These are phyloP conservation scores for Pituophis catenifer DNA, from an alignment of 2,113 vertebrate genomes.

Conservation along the genomic window DNA sequence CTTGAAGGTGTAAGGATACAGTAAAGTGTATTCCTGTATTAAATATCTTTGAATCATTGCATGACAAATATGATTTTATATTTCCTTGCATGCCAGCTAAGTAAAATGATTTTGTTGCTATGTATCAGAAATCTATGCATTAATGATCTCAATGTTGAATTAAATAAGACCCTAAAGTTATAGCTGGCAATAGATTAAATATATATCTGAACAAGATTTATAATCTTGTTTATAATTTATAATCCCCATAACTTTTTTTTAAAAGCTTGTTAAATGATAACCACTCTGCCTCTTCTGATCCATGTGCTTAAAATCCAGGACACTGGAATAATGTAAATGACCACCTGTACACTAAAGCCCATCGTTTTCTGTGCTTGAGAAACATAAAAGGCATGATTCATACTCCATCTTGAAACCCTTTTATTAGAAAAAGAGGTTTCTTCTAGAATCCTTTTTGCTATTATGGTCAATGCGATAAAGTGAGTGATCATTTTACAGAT, in stretches of 20 bases:
- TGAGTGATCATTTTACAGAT: neutral
- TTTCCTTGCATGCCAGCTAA: neutral
- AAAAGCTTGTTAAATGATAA: neutral
- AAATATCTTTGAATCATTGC: neutral
- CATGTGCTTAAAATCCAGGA: neutral
- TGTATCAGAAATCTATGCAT: neutral
- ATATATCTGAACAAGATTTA: neutral
- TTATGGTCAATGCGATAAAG: neutral
- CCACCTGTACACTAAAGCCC: neutral
- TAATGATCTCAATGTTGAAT: neutral
- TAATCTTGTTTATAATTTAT: neutral
- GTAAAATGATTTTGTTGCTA: neutral
- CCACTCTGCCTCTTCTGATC: too few species aligned
- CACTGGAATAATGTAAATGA: neutral
- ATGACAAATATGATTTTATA: neutral
- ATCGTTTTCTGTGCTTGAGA: neutral
- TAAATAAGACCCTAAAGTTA: neutral
- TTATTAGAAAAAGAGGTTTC: neutral
- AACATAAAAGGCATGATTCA: neutral
- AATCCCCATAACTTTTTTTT: neutral
- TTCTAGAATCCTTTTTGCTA: neutral
- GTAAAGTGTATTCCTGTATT: neutral
- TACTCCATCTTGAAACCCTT: neutral
- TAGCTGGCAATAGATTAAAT: neutral
- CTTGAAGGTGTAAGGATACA: neutral